These are phyloP conservation scores for Ophthalmolycus amberensis DNA, from an alignment of 2,113 vertebrate genomes.

Conservation along the genomic window DNA sequence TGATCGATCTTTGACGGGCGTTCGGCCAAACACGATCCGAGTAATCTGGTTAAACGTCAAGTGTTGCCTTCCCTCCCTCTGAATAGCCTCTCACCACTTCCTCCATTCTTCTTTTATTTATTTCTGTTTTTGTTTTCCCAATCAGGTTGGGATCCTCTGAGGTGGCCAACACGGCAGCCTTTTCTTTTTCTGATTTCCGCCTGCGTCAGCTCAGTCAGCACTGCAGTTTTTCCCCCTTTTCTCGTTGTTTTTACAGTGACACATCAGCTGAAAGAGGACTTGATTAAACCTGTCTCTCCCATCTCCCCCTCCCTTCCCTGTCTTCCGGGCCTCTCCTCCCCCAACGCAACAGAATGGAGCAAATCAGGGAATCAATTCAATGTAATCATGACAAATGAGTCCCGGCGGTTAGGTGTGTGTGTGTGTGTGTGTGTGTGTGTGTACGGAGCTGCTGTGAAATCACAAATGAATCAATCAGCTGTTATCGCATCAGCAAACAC, in stretches of 20 bases:
- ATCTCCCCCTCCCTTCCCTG: background rate
- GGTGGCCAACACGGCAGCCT: slow-evolving; percentile 40
- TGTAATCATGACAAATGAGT: slow-evolving; percentile 86
- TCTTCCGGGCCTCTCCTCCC: slow-evolving; percentile 23
- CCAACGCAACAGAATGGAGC: slow-evolving; percentile 69
- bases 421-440: background rate
- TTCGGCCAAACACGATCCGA: slow-evolving; percentile 10
- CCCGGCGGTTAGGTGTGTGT: slow-evolving; percentile 45
- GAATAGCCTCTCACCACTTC: slow-evolving; percentile 1
- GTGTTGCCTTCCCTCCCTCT: slow-evolving; percentile 17
- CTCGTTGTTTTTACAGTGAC: slow-evolving; percentile 45
- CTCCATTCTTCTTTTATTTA: slow-evolving; percentile 3
- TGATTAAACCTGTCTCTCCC: slow-evolving; percentile 68
- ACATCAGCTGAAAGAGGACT: slow-evolving; percentile 71
- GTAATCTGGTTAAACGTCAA: slow-evolving; percentile 41
- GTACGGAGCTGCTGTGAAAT: slow-evolving; percentile 72
- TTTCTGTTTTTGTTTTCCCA: slow-evolving; percentile 13
- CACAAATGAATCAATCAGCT: slow-evolving; percentile 84
- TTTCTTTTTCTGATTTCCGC: slow-evolving; percentile 45
- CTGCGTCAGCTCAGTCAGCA: slow-evolving; percentile 37
- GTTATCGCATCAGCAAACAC: slow-evolving; percentile 79
- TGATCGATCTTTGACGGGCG: background rate
- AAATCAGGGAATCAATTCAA: slow-evolving; percentile 84
- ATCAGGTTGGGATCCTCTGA: slow-evolving; percentile 20
- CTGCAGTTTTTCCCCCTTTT: slow-evolving; percentile 12